A percentile compares a stretch with the other conserved stretches of the same genome.
phyloP scores from a whole-genome alignment of 2,888 invertebrate species.

The Diadegma fenestrale region DNA sequence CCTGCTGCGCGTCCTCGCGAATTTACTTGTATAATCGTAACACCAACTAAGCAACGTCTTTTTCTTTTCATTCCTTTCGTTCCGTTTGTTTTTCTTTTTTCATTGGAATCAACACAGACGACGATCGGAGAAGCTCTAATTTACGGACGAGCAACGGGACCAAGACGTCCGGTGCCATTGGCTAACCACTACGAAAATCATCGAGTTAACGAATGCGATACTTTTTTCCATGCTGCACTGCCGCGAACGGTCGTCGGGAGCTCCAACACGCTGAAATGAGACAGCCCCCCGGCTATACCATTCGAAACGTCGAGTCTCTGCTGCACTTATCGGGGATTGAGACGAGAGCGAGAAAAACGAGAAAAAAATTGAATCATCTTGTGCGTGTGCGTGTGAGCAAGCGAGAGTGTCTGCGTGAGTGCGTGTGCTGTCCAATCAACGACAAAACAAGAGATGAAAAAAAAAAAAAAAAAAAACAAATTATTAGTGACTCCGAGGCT shows the following conservation, averaged over 20 bases:
- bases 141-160: conserved; percentile 87
- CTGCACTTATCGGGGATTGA: conserved; percentile 39
- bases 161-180: conserved; percentile 86
- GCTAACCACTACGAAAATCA: conserved; percentile 77
- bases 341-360: not conserved
- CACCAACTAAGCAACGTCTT: not conserved
- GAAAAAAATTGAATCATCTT: not conserved
- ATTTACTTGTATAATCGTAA: not conserved
- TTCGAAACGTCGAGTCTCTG: conserved; percentile 42
- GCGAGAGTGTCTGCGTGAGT: not conserved
- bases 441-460: conserved; percentile 9
- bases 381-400: conserved; percentile 1
- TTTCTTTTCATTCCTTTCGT: not conserved
- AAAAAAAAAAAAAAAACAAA: no score
- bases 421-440: conserved; percentile 27
- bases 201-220: conserved; percentile 64
- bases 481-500: conserved; percentile 29
- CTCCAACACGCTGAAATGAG: conserved; percentile 56
- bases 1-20: not conserved
- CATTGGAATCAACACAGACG: conserved; percentile 85
- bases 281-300: conserved; percentile 27
- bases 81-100: conserved; percentile 70
- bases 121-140: conserved; percentile 87
- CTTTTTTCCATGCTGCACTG: conserved; percentile 79
- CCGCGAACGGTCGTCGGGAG: conserved; percentile 72